Conservation (phyloP, 2,888 invertebrate genomes). For the Philaethria dido region DNA sequence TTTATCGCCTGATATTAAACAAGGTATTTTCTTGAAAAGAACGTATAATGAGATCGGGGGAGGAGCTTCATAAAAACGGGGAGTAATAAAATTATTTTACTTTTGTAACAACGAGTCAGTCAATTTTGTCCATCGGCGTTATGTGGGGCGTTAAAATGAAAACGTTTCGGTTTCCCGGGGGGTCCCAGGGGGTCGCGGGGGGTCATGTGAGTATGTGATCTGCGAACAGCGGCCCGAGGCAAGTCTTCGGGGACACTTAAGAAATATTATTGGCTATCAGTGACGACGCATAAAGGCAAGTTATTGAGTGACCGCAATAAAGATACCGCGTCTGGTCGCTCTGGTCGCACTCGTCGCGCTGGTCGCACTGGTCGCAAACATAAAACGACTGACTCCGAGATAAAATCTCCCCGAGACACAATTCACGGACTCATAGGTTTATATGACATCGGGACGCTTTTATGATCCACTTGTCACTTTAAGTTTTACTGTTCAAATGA, state of each 20-base stretch:
- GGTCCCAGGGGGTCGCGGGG: conserved; percentile 14
- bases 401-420: conserved; percentile 58
- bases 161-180: conserved; percentile 15
- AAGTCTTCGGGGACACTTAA: conserved; percentile 37
- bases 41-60: conserved; percentile 7
- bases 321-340: conserved; percentile 52
- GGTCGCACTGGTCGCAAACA: conserved; percentile 37
- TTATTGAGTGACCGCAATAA: conserved; percentile 56
- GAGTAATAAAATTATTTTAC: conserved; percentile 16
- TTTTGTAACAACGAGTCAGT: background rate
- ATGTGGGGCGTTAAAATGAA: conserved; percentile 28
- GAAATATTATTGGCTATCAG: conserved; percentile 48
- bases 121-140: conserved; percentile 9
- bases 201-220: conserved; percentile 25
- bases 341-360: too few relatives aligned
- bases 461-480: conserved; percentile 48
- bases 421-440: conserved; percentile 52
- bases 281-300: conserved; percentile 51
- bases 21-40: background rate
- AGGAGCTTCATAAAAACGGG: background rate
- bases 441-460: conserved; percentile 50
- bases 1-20: conserved; percentile 11
- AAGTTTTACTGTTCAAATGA: conserved; percentile 44
- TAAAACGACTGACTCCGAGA: conserved; percentile 48
- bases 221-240: conserved; percentile 31